Evolutionary conservation across 2,888 invertebrate species (phyloP).

Genomic region (Leptopilina syphax): DNA sequence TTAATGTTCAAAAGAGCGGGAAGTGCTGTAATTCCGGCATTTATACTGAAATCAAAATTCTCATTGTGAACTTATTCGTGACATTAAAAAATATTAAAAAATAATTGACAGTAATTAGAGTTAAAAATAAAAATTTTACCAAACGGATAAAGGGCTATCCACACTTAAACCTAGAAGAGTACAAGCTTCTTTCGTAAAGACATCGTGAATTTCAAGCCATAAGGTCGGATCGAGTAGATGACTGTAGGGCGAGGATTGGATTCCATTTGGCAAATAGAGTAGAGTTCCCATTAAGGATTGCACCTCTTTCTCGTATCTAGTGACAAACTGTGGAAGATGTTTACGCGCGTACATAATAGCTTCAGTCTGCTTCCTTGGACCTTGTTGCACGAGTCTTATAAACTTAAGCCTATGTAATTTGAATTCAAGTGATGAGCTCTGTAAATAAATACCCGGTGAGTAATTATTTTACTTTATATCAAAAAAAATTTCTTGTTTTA

Average conservation of each 20-base stretch:
- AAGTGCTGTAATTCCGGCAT: slow-evolving; percentile 94
- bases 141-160: slow-evolving; percentile 93
- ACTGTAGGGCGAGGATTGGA: slow-evolving; percentile 88
- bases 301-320: slow-evolving; percentile 88
- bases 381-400: slow-evolving; percentile 84
- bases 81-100: too few species aligned
- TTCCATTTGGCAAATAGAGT: slow-evolving; percentile 87
- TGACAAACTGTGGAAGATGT: slow-evolving; percentile 89
- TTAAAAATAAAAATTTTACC: slow-evolving; percentile 75
- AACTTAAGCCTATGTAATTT: slow-evolving; percentile 89
- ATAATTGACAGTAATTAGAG: background rate
- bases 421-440: slow-evolving; percentile 86
- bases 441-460: slow-evolving; percentile 45
- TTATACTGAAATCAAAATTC: slow-evolving; percentile 80
- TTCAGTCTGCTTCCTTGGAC: slow-evolving; percentile 85
- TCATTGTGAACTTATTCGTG: slow-evolving; percentile 38
- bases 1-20: slow-evolving; percentile 96
- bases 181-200: slow-evolving; percentile 95
- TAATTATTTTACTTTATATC: too few species aligned
- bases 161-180: slow-evolving; percentile 92
- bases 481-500: too few species aligned
- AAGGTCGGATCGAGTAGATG: slow-evolving; percentile 85
- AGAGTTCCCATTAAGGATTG: slow-evolving; percentile 92
- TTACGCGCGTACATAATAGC: slow-evolving; percentile 92
- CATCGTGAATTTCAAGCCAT: slow-evolving; percentile 89